Evolutionary conservation across 2,797 vertebrate genomes (phyloP).

Genomic region (Anas georgica): DNA sequence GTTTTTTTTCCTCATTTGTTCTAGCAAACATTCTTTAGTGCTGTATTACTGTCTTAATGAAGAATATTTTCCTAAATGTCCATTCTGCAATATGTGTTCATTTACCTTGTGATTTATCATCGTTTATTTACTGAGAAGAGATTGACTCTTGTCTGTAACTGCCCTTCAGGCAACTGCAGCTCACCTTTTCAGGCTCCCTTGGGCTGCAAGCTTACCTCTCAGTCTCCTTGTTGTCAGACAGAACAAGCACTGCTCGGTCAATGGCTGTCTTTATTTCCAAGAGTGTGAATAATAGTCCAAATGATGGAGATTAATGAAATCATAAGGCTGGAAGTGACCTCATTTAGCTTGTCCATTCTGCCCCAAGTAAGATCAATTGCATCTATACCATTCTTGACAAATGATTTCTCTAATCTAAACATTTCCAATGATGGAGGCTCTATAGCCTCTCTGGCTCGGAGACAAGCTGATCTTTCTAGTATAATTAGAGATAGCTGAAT

Average conservation of each 20-base stretch:
- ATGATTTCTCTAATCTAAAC: constrained; percentile 47
- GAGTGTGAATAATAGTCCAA: constrained; percentile 17
- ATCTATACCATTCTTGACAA: constrained; percentile 1
- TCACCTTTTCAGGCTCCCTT: background rate
- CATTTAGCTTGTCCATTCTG: constrained; percentile 40
- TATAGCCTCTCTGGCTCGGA: background rate
- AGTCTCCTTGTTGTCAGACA: background rate
- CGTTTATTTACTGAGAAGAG: background rate
- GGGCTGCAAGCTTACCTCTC: background rate
- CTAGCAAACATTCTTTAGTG: background rate
- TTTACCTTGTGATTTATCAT: background rate
- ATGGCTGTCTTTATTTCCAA: background rate
- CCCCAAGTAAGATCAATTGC: constrained; percentile 50
- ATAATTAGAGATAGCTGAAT: background rate
- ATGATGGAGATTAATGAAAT: constrained; percentile 47
- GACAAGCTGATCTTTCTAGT: background rate
- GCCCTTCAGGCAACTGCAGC: background rate
- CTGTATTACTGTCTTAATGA: background rate
- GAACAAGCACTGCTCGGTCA: background rate
- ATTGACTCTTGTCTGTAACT: background rate
- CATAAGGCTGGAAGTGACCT: constrained; percentile 49
- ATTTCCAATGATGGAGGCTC: background rate
- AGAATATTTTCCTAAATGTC: background rate
- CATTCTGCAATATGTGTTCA: background rate
- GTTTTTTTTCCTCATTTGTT: background rate